Conservation (phyloP, 2,888 invertebrate genomes). For the Eurytoma californica region DNA sequence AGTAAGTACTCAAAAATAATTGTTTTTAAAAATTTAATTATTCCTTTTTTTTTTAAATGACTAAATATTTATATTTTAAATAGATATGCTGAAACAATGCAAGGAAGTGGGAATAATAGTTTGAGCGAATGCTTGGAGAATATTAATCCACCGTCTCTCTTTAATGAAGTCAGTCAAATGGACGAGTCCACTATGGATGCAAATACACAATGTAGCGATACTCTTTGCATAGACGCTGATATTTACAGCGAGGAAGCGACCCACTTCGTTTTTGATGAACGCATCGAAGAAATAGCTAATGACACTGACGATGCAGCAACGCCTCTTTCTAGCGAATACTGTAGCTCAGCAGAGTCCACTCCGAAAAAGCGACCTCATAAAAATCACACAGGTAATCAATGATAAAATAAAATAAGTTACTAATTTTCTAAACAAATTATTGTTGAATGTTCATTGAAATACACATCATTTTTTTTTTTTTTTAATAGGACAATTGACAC, state of each 20-base stretch:
- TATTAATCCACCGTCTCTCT: conserved; percentile 84
- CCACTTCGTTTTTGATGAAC: conserved; percentile 56
- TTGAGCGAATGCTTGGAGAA: conserved; percentile 81
- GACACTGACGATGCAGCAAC: conserved; percentile 80
- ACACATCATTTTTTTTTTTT: neutral
- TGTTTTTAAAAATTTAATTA: neutral
- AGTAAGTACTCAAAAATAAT: conserved; percentile 53
- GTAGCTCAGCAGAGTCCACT: conserved; percentile 84
- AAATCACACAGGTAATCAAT: conserved; percentile 59
- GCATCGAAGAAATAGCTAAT: conserved; percentile 76
- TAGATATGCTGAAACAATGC: conserved; percentile 68
- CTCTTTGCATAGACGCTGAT: conserved; percentile 77
- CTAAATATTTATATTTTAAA: neutral
- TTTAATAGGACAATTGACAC: conserved; percentile 77
- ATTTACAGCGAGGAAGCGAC: conserved; percentile 72
- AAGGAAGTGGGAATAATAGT: conserved; percentile 74
- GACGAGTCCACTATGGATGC: conserved; percentile 73
- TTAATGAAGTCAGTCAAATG: conserved; percentile 83
- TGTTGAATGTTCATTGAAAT: neutral
- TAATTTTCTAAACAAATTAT: neutral
- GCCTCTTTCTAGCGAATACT: conserved; percentile 82
- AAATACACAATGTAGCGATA: conserved; percentile 76
- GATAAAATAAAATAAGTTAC: neutral
- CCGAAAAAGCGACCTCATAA: conserved; percentile 79
- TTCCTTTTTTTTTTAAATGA: neutral